Percentiles rank a stretch among this genome's conserved stretches.
Evolutionary conservation across 2,888 invertebrate genomes (phyloP).

Genomic region (Plebejus melissa): DNA sequence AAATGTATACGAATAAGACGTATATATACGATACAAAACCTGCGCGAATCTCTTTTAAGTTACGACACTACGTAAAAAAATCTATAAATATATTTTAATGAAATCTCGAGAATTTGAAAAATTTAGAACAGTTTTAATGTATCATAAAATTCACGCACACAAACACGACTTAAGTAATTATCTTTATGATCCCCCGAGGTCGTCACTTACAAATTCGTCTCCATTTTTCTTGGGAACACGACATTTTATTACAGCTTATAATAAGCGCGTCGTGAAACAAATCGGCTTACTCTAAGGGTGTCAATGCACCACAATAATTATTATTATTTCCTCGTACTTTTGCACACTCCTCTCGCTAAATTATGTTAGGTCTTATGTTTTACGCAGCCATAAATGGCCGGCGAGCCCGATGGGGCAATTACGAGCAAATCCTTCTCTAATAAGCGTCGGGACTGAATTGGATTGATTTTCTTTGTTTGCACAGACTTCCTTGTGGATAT

Average conservation of each 20-base stretch:
- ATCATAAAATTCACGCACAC: conserved; percentile 26
- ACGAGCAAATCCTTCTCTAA: conserved; percentile 7
- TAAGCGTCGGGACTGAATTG: conserved; percentile 10
- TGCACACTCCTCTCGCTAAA: conserved; percentile 1
- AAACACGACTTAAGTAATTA: conserved; percentile 21
- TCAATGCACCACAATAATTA: conserved; percentile 9
- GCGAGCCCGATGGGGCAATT: not conserved
- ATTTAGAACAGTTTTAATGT: conserved; percentile 14
- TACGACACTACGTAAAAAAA: not conserved
- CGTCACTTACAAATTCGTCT: conserved; percentile 27
- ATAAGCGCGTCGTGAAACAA: conserved; percentile 21
- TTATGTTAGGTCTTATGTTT: conserved; percentile 18
- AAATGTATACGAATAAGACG: not conserved
- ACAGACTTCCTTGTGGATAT: conserved; percentile 4
- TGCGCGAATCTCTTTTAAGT: not conserved
- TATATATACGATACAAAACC: not conserved
- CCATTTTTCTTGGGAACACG: conserved; percentile 22
- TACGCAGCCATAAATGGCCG: not conserved
- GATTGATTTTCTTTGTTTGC: not conserved
- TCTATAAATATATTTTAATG: not conserved
- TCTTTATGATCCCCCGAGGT: conserved; percentile 13
- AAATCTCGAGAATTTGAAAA: conserved; percentile 8
- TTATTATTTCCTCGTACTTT: conserved; percentile 24
- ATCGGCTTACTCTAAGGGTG: conserved; percentile 24
- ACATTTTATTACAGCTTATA: conserved; percentile 22